phyloP scores from a whole-genome alignment of 2,888 invertebrate species.

The Dasypogon diadema region DNA sequence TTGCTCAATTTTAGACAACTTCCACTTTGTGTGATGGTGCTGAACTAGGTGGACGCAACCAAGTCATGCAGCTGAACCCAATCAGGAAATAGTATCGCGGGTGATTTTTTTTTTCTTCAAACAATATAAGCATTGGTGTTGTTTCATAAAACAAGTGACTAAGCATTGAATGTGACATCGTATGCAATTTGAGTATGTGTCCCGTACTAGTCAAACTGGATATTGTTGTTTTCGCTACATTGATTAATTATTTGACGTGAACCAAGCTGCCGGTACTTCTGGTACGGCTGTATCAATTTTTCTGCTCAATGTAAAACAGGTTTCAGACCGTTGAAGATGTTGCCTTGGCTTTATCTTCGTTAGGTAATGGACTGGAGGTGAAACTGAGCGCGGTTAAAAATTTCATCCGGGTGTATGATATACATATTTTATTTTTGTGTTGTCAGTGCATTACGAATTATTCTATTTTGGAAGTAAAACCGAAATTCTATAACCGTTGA shows the following conservation, averaged over 20 bases:
- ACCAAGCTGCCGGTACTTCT: not conserved
- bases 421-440: too few relatives aligned
- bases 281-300: not conserved
- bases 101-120: not conserved
- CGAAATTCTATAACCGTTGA: too few relatives aligned
- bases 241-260: too few relatives aligned
- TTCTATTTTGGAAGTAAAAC: too few relatives aligned
- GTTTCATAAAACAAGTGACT: not conserved
- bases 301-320: not conserved
- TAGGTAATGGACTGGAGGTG: not conserved
- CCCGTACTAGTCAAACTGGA: too few relatives aligned
- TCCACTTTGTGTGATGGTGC: not conserved
- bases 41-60: not conserved
- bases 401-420: too few relatives aligned
- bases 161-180: not conserved
- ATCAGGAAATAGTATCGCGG: not conserved
- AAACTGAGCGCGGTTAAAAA: too few relatives aligned
- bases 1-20: not conserved
- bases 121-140: not conserved
- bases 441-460: too few relatives aligned
- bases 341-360: not conserved
- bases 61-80: not conserved
- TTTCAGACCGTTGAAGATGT: too few relatives aligned
- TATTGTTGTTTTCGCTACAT: too few relatives aligned
- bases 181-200: too few relatives aligned